Percentiles rank a stretch among this genome's conserved stretches.
Evolutionary conservation across 2,888 invertebrate species (phyloP).

Genomic region (Erannis defoliaria): DNA sequence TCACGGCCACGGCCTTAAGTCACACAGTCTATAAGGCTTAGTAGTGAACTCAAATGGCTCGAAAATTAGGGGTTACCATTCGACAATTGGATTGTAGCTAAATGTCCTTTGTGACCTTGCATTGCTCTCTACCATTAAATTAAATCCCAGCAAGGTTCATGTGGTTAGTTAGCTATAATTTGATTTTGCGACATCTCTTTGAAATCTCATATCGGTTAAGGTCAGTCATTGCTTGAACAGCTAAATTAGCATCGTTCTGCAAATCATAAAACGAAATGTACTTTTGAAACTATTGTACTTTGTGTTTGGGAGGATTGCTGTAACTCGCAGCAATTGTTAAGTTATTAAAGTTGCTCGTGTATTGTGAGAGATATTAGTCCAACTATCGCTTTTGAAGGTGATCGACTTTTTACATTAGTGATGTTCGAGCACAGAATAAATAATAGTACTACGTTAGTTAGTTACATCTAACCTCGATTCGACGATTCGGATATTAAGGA

Average conservation of each 20-base stretch:
- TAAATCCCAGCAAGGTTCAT: not conserved
- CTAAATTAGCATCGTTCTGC: conserved; percentile 19
- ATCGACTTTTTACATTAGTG: conserved; percentile 6
- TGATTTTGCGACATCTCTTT: conserved; percentile 17
- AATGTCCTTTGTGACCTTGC: not conserved
- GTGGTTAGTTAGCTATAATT: conserved; percentile 3
- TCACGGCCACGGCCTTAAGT: too few relatives aligned
- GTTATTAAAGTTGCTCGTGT: conserved; percentile 15
- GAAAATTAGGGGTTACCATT: not conserved
- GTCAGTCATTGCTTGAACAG: conserved; percentile 13
- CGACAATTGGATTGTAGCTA: not conserved
- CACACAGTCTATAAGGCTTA: not conserved
- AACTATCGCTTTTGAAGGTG: conserved; percentile 28
- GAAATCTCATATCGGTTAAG: conserved; percentile 28
- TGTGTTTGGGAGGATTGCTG: conserved; percentile 9
- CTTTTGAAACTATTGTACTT: conserved; percentile 22
- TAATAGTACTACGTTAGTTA: not conserved
- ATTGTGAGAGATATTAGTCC: conserved; percentile 16
- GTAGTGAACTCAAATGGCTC: not conserved
- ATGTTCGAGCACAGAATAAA: not conserved
- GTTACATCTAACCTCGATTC: too few relatives aligned
- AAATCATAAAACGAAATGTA: conserved; percentile 19
- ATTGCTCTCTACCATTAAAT: not conserved
- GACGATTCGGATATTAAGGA: too few relatives aligned
- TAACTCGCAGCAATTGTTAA: conserved; percentile 15